phyloP scores from a whole-genome alignment of 2,113 vertebrate species.

The Apteryx mantelli region DNA sequence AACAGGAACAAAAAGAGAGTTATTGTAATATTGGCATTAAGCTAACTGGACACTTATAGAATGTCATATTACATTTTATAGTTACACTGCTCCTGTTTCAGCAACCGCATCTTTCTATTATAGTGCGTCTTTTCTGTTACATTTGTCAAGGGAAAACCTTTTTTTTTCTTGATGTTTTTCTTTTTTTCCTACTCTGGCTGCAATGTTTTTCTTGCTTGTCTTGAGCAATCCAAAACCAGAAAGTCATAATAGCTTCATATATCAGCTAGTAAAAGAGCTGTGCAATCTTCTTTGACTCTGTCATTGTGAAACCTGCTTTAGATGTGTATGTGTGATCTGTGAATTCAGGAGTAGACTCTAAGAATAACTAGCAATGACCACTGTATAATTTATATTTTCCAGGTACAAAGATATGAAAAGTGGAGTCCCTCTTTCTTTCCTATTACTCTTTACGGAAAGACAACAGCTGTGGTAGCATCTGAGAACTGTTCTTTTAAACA shows the following conservation, averaged over 20 bases:
- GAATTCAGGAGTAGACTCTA: background rate
- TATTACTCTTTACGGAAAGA: background rate
- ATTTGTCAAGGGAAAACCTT: background rate
- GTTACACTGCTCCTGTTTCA: background rate
- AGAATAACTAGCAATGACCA: background rate
- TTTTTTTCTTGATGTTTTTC: background rate
- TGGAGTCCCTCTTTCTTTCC: background rate
- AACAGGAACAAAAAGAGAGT: slow-evolving; percentile 37
- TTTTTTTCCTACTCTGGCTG: background rate
- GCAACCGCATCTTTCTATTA: background rate
- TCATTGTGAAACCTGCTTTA: background rate
- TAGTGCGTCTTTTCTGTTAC: background rate
- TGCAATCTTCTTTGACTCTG: background rate
- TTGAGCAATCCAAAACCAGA: background rate
- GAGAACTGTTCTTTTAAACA: background rate
- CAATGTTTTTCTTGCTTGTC: background rate
- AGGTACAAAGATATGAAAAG: background rate
- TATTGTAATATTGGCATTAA: slow-evolving; percentile 10
- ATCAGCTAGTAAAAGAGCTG: background rate
- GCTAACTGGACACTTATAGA: slow-evolving; percentile 30
- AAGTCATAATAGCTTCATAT: background rate
- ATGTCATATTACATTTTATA: background rate
- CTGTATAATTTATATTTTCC: background rate
- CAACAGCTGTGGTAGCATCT: background rate
- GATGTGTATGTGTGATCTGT: background rate